Conservation (phyloP, 64 coral and sea anemone genomes). For the Orbicella faveolata region DNA sequence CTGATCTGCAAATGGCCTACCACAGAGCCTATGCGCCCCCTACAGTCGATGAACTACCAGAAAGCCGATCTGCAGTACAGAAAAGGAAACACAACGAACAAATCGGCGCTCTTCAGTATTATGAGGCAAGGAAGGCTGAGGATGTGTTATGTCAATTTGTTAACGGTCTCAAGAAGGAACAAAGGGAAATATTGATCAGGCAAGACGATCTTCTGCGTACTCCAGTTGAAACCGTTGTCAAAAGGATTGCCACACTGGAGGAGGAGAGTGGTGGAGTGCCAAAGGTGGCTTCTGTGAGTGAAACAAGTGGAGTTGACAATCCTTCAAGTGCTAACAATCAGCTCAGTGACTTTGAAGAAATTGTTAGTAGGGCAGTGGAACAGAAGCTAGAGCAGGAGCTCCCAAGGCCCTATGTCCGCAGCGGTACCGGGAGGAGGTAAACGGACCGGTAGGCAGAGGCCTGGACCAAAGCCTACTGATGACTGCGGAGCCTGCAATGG, state of each 20-base stretch:
- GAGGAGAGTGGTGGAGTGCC: constrained; percentile 40
- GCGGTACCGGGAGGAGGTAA: constrained; percentile 36
- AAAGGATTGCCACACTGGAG: constrained; percentile 58
- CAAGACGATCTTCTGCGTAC: constrained; percentile 52
- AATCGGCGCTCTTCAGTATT: constrained; percentile 20
- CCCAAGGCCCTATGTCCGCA: constrained; percentile 30
- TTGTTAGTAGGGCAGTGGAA: background rate
- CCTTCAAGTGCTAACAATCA: background rate
- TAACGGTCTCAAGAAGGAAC: constrained; percentile 26
- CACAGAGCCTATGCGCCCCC: constrained; percentile 26
- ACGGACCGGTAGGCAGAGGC: background rate
- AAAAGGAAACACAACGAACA: constrained; percentile 45
- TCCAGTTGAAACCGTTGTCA: constrained; percentile 53
- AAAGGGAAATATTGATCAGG: constrained; percentile 36
- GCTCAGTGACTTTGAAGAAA: background rate
- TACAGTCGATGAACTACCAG: constrained; percentile 37
- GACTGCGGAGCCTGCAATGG: constrained; percentile 60
- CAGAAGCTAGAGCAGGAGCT: constrained; percentile 25
- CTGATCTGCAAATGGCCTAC: constrained; percentile 18
- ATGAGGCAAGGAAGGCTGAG: constrained; percentile 12
- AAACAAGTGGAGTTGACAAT: background rate
- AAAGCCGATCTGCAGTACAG: constrained; percentile 17
- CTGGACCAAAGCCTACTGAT: constrained; percentile 65
- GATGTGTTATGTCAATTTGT: constrained; percentile 56
- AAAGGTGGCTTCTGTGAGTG: background rate